Percentiles rank a stretch among this genome's conserved stretches.
Conservation (phyloP, 2,888 invertebrate species). For the Dexiosoma caninum region DNA sequence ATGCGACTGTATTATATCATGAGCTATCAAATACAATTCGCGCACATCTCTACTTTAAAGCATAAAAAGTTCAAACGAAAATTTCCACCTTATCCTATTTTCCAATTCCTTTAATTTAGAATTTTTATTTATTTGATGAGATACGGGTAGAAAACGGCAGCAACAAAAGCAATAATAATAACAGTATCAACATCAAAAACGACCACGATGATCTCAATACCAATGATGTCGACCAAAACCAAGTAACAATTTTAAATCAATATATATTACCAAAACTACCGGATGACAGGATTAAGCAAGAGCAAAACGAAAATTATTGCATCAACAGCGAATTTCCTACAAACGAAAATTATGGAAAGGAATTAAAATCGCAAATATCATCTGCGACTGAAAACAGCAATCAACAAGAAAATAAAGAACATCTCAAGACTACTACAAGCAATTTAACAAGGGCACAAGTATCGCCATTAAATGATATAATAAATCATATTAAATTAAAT, state of each 20-base stretch:
- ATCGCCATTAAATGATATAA: not conserved
- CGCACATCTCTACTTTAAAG: not conserved
- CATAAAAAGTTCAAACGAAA: slow-evolving; percentile 25
- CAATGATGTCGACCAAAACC: not conserved
- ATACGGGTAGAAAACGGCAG: slow-evolving; percentile 69
- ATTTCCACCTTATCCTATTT: slow-evolving; percentile 67
- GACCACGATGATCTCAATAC: slow-evolving; percentile 39
- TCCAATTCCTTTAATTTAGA: slow-evolving; percentile 71
- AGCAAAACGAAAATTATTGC: not conserved
- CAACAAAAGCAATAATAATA: not conserved
- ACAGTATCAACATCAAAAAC: slow-evolving; percentile 44
- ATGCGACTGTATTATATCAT: too few relatives aligned
- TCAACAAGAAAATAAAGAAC: not conserved
- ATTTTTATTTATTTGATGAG: slow-evolving; percentile 73
- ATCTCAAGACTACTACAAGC: not conserved
- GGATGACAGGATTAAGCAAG: not conserved
- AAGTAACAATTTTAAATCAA: slow-evolving; percentile 4
- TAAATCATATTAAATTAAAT: not conserved
- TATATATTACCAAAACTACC: not conserved
- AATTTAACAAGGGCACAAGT: not conserved
- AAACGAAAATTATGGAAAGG: not conserved
- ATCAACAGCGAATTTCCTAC: not conserved
- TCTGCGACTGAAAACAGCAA: not conserved
- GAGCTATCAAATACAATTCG: not conserved
- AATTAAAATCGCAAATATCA: not conserved